Conservation (phyloP, 2,113 vertebrate genomes). For the Nannobrachium achirus region DNA sequence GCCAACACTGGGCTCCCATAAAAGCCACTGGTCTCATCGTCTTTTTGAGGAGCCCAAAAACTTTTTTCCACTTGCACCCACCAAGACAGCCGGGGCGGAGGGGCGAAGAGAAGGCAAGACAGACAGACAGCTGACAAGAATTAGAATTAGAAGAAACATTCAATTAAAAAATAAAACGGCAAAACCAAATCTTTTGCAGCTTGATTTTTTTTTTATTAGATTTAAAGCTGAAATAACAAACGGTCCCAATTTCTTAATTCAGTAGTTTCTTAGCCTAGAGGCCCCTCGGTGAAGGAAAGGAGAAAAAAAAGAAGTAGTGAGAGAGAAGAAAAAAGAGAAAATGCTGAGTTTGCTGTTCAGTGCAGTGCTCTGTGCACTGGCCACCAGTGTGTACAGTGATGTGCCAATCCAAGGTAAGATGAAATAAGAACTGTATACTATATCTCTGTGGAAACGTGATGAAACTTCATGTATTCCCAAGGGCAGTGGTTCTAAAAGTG, state of each 20-base stretch:
- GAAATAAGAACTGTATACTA: background rate
- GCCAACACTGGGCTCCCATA: slow-evolving; percentile 72
- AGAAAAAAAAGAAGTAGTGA: slow-evolving; percentile 75
- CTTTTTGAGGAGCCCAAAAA: slow-evolving; percentile 73
- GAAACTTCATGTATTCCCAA: no score
- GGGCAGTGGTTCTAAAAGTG: no score
- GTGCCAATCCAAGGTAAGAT: slow-evolving; percentile 84
- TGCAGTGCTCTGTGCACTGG: slow-evolving; percentile 87
- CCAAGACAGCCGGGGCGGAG: slow-evolving; percentile 59
- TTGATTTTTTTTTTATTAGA: slow-evolving; percentile 11
- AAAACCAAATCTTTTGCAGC: slow-evolving; percentile 9
- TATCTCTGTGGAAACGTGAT: background rate
- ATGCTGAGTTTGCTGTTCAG: slow-evolving; percentile 89
- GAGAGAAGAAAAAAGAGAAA: slow-evolving; percentile 78
- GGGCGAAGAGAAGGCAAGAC: slow-evolving; percentile 34
- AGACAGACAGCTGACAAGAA: slow-evolving; percentile 18
- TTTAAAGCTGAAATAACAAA: background rate
- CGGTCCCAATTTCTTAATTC: slow-evolving; percentile 13
- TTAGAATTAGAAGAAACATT: slow-evolving; percentile 27
- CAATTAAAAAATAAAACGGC: slow-evolving; percentile 14
- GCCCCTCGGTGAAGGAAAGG: slow-evolving; percentile 71
- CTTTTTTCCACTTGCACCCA: slow-evolving; percentile 71
- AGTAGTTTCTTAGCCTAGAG: slow-evolving; percentile 75
- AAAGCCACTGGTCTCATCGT: slow-evolving; percentile 79
- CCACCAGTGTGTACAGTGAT: slow-evolving; percentile 81